Base-by-base conservation (phyloP, 2,113 vertebrate species). In the Ceratotherium simum region DNA sequence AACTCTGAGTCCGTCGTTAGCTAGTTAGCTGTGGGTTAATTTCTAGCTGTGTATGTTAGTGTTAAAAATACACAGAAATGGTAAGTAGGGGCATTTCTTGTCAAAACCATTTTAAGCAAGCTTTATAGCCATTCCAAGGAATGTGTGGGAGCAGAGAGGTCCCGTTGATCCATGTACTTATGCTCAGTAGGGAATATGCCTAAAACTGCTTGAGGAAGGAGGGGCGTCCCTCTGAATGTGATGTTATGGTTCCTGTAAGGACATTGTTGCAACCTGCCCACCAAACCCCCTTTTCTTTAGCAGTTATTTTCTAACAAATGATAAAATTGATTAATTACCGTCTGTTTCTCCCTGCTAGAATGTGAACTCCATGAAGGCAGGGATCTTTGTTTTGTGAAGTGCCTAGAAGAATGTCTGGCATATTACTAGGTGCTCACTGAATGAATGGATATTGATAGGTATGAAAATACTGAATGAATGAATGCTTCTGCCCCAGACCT, bases 31-130 rank as follows among this genome's bases (percentile, higher is more conserved):
- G 1, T 75, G 29, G 39, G 31, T 42, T 70, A 36, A 62, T 87
- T 90, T 90, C 89, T 72, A 92, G 54, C 33, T 60, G 29, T 69
- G 48, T 69, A 21, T 25, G 5, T 88, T 64, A 86, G 33, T 62
- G 20, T 89, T 90, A 48, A 65, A 92, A 88, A 84, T 31, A 72
- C 23, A 39, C 25, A 82, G 94, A 73, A 31, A 62, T 87, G 67
- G n/a, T 20, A 48, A 31, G 25, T 56, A 78, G 39, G 56, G 60
- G 7, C 4, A 3, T 56, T 91, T 88, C 81, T 67, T 58, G 6
- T 88, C n/a, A 60, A 79, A 87, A 72, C 46, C 21, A 36, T 87
- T 81, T 79, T 69, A 56, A 82, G n/a, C 8, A 42, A 67, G 48
- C 31, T 62, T 79, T 54, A 4, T 20, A 75, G 23, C 67, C 65